phyloP scores from a whole-genome alignment of 2,113 vertebrate species.

The Carassius auratus region DNA sequence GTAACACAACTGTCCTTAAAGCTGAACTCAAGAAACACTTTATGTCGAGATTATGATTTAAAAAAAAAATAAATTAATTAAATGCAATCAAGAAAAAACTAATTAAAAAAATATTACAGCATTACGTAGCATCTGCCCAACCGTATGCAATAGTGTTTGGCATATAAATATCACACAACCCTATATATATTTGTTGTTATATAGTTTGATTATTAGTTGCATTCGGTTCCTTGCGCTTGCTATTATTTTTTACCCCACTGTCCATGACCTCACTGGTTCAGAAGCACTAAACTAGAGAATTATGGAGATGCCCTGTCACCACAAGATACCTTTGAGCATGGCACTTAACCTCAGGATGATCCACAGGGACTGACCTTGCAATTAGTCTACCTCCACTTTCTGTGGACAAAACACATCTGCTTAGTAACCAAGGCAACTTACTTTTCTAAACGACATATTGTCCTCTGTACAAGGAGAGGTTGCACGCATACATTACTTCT shows the following conservation, averaged over 20 bases:
- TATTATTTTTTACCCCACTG: background rate
- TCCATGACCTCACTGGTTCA: background rate
- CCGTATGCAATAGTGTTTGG: background rate
- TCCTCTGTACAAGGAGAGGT: background rate
- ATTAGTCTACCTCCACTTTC: background rate
- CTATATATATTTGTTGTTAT: background rate
- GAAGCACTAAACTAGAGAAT: slow-evolving; percentile 17
- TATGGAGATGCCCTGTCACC: background rate
- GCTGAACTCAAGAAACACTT: too few relatives aligned
- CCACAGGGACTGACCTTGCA: slow-evolving; percentile 1
- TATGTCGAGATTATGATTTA: too few relatives aligned
- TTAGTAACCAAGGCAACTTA: slow-evolving; percentile 41
- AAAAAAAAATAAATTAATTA: too few relatives aligned
- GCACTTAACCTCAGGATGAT: slow-evolving; percentile 19
- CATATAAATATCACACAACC: background rate
- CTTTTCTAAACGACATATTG: slow-evolving; percentile 18
- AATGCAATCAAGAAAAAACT: too few relatives aligned
- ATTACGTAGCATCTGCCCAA: background rate
- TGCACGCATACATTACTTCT: slow-evolving; percentile 25
- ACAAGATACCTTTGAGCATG: background rate
- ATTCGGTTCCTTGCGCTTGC: background rate
- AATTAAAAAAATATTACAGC: too few relatives aligned
- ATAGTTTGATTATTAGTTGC: background rate
- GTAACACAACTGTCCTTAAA: background rate
- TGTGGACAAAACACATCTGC: background rate